Percentiles rank a stretch among this genome's conserved stretches.
Evolutionary conservation across 2,888 invertebrate species (phyloP).

Genomic region (Erebia palarica): DNA sequence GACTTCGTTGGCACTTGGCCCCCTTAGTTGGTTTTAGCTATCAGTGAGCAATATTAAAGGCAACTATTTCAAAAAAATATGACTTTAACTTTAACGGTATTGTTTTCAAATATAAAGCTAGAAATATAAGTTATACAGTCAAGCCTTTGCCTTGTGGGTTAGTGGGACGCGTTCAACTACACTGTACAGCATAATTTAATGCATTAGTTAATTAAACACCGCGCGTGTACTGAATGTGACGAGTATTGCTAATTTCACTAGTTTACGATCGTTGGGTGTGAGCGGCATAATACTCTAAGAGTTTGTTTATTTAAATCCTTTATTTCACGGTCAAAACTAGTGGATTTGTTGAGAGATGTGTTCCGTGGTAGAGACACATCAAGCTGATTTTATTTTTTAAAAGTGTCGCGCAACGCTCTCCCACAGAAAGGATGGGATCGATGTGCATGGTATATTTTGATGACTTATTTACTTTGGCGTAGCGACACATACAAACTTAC

Average conservation of each 20-base stretch:
- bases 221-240: conserved; percentile 31
- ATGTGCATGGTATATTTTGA: no score
- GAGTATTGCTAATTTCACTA: conserved; percentile 29
- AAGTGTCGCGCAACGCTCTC: no score
- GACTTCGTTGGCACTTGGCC: no score
- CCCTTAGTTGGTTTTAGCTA: no score
- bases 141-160: conserved; percentile 33
- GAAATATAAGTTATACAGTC: not conserved
- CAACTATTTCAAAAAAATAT: no score
- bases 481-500: no score
- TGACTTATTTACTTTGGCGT: no score
- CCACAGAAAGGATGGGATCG: no score
- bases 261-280: conserved; percentile 20
- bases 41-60: no score
- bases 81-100: no score
- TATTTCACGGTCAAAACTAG: not conserved
- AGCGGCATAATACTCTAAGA: not conserved
- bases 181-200: conserved; percentile 11
- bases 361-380: no score
- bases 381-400: no score
- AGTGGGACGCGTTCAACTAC: conserved; percentile 30
- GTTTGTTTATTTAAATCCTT: not conserved
- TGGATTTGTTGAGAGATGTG: not conserved
- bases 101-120: not conserved
- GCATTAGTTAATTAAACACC: conserved; percentile 40